Percentiles rank a stretch among this genome's conserved stretches.
These are phyloP conservation scores for Trissolcus brochymenae DNA, from an alignment of 2,888 invertebrate species.

Conservation along the genomic window DNA sequence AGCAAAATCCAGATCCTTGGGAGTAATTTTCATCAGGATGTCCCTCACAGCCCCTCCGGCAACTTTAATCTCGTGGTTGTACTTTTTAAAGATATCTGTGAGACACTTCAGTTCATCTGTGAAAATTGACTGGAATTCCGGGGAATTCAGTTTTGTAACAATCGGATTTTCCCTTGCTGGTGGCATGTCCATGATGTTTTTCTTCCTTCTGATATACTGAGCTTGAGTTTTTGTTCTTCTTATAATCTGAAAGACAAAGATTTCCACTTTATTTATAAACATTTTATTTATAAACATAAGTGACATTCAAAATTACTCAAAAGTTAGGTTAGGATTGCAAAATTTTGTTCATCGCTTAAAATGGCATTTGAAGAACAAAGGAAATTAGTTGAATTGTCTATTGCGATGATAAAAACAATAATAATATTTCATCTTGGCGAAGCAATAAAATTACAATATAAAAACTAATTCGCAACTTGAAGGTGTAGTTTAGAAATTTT, in stretches of 20 bases:
- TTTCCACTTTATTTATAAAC: not conserved
- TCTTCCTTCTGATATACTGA: constrained; percentile 56
- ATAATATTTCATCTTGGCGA: too few relatives aligned
- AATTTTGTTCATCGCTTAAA: not conserved
- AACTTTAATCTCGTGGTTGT: constrained; percentile 91
- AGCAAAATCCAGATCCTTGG: constrained; percentile 98
- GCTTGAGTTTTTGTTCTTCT: constrained; percentile 48
- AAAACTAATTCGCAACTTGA: too few relatives aligned
- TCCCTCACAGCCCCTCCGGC: constrained; percentile 98
- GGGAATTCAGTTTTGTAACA: constrained; percentile 83
- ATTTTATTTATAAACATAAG: not conserved
- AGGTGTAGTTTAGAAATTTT: too few relatives aligned
- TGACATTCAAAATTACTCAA: not conserved
- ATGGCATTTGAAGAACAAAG: not conserved
- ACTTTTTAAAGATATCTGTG: constrained; percentile 85
- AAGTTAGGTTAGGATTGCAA: constrained; percentile 5
- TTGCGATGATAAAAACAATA: too few relatives aligned
- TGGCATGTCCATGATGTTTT: constrained; percentile 64
- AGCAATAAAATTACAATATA: too few relatives aligned
- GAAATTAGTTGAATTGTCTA: too few relatives aligned
- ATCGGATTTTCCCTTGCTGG: constrained; percentile 81
- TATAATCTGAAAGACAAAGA: constrained; percentile 31
- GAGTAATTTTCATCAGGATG: constrained; percentile 85
- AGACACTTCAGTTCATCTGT: constrained; percentile 87
- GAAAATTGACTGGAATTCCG: constrained; percentile 87